Conservation (phyloP, 2,797 vertebrate genomes). For the Pangasius macronema region DNA sequence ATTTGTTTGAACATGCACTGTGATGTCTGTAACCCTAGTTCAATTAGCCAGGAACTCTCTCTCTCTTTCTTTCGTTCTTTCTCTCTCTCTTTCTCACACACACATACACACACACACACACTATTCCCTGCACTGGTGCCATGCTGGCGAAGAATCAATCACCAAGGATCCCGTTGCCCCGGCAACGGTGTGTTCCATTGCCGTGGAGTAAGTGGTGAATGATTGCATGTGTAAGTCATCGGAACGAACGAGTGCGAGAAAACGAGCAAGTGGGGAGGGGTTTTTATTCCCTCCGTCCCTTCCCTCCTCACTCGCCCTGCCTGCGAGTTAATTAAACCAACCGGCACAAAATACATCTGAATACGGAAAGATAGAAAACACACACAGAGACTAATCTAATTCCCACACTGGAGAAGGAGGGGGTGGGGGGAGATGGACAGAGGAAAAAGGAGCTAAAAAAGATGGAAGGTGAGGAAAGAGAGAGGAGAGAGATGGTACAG, state of each 20-base stretch:
- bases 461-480: neutral
- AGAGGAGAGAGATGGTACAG: neutral
- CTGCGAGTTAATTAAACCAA: conserved; percentile 37
- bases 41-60: conserved; percentile 84
- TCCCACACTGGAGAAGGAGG: neutral
- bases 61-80: neutral
- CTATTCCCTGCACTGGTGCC: conserved; percentile 89
- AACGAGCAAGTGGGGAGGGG: neutral
- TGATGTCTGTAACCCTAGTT: conserved; percentile 92
- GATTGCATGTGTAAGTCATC: conserved; percentile 79
- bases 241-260: conserved; percentile 63
- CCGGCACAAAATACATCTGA: conserved; percentile 23
- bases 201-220: conserved; percentile 87
- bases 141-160: conserved; percentile 69
- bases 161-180: conserved; percentile 87
- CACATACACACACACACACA: conserved; percentile 14
- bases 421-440: neutral
- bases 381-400: conserved; percentile 30
- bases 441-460: neutral
- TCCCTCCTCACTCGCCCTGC: neutral
- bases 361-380: conserved; percentile 14
- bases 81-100: neutral
- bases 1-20: conserved; percentile 88
- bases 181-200: conserved; percentile 90
- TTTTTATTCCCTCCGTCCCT: conserved; percentile 16